Base-by-base conservation (phyloP, 2,888 invertebrate species). In the Andrena fulva region DNA sequence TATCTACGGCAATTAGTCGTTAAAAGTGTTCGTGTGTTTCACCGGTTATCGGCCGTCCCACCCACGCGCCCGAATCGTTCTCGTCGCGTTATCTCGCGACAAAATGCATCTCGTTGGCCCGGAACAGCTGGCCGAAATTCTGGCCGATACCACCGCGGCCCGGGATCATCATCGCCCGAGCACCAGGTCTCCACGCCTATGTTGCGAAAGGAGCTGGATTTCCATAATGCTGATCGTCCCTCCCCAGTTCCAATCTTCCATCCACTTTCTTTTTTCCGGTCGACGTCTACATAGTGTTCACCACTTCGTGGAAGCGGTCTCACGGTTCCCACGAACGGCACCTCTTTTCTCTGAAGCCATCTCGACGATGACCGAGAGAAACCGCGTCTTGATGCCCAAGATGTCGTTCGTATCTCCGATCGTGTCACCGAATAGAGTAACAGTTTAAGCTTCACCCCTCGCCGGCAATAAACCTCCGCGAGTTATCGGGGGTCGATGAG, bases 321-420 rank as follows among this genome's bases (percentile, higher is more conserved):
- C 90, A 90, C 85, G 90, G 91, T 92, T 92, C 92, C 90, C 91
- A 92, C 91, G 91, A 92, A 92, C 90, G 87, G 87, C 86, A 87
- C 86, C 88, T 89, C 88, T 92, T 92, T 92, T 92, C 92, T 91
- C 88, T 90, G 92, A 92, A 92, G 68, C 56, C 83, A 77, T 86
- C 83, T 80, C 76, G 62, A 54, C 83, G 80, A 60, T 76, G 81
- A 84, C 81, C 80, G 80, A 77, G 79, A 82, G 88, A 86, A 86
- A 84, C 76, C 79, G 67, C 81, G 75, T 74, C 74, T 77, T 62
- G 76, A 75, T 80, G 72, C 67, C 63, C 16, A 31, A 8, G 69
- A 48, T 68, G 56, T 20, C 67, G 33, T 54, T 29, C 31, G 50
- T 35, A 73, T 68, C 68, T 67, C 63, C 56, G 68, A 72, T 56